Percentiles rank a stretch among this genome's conserved stretches.
Conservation (phyloP, 2,797 vertebrate genomes). For the Chelmon rostratus region DNA sequence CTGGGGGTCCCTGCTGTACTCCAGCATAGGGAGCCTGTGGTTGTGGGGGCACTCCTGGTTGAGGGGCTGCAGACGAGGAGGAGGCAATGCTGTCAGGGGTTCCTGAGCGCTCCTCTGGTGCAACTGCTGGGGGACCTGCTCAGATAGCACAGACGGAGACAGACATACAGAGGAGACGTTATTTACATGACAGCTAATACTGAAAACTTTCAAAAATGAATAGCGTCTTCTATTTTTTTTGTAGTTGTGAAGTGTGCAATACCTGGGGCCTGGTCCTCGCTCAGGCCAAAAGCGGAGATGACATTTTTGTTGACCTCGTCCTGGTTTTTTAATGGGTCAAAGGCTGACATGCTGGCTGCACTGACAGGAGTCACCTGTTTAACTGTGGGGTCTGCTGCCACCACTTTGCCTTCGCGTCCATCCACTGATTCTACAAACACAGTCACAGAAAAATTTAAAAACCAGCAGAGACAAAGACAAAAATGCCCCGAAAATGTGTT, state of each 20-base stretch:
- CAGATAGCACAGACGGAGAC: background rate
- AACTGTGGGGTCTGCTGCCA: constrained; percentile 88
- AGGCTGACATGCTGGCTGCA: constrained; percentile 99
- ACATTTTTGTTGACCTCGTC: constrained; percentile 99
- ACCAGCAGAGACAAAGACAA: background rate
- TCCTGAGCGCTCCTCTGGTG: constrained; percentile 94
- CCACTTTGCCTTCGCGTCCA: constrained; percentile 92
- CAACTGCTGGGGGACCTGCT: constrained; percentile 89
- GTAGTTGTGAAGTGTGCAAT: constrained; percentile 41
- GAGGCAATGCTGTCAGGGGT: constrained; percentile 98
- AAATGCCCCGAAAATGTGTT: too few species aligned
- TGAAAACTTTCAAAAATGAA: background rate
- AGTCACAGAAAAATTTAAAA: background rate
- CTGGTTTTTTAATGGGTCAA: constrained; percentile 98
- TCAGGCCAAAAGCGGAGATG: constrained; percentile 97
- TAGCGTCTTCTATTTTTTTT: background rate
- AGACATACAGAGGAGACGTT: background rate
- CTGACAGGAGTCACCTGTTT: constrained; percentile 96
- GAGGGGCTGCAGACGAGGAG: constrained; percentile 93
- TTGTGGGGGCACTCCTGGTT: constrained; percentile 90
- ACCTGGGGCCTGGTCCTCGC: constrained; percentile 96
- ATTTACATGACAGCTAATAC: background rate
- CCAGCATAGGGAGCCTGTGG: constrained; percentile 90
- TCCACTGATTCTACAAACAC: constrained; percentile 87
- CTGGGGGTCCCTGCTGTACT: constrained; percentile 89